Evolutionary conservation across 2,113 vertebrate species (phyloP).

Genomic region (Pantherophis guttatus): DNA sequence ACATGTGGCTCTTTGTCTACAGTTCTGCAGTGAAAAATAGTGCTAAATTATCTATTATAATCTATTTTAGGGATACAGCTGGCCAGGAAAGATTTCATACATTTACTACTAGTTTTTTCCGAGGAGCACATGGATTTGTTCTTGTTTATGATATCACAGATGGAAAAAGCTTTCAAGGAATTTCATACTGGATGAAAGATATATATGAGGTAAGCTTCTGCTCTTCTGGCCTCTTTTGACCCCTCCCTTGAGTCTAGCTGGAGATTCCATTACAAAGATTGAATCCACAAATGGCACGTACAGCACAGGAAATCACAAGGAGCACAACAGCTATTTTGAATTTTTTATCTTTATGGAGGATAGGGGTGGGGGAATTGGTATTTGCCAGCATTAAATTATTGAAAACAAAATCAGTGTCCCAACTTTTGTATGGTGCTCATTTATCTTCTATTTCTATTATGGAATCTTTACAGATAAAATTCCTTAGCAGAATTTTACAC

Average conservation of each 20-base stretch:
- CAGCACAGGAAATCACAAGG: background rate
- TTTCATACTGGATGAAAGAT: constrained; percentile 67
- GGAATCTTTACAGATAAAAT: background rate
- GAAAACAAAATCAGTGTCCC: background rate
- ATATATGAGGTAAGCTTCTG: constrained; percentile 67
- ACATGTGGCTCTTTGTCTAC: background rate
- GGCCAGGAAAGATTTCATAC: constrained; percentile 74
- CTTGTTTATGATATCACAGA: constrained; percentile 74
- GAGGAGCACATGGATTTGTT: constrained; percentile 71
- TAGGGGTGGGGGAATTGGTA: background rate
- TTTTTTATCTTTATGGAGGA: background rate
- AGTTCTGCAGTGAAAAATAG: background rate
- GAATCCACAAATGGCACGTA: background rate
- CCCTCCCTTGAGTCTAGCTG: background rate
- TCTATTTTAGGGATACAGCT: constrained; percentile 72
- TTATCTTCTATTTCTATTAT: background rate
- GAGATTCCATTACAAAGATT: background rate
- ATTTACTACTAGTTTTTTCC: constrained; percentile 72
- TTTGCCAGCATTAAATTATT: background rate
- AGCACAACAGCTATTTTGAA: background rate
- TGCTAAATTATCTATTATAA: constrained; percentile 9
- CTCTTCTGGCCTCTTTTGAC: background rate
- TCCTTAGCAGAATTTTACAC: background rate
- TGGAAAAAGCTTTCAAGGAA: constrained; percentile 61
- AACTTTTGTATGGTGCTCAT: background rate